Evolutionary conservation across 1,140 invertebrate genomes (phyloP), one percentile per base, ranked within the genome.

Genomic region (Solenopsis fugax): DNA sequence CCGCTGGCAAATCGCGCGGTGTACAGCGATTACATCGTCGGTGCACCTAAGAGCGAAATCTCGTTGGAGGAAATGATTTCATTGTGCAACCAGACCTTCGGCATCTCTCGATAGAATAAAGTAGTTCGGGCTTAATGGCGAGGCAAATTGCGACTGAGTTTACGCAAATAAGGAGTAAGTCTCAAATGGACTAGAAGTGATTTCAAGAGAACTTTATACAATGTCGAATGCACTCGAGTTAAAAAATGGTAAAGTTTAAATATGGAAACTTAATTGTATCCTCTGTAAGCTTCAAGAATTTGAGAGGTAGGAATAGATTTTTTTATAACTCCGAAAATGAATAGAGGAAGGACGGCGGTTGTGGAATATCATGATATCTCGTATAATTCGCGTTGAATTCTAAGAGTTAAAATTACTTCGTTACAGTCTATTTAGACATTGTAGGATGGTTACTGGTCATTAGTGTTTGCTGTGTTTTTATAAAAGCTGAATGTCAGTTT

Each of bases 41-140:
- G 21, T 37, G 34, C 18, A 16, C 24, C 69, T 60, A 50, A 84
- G 69, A 84, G 54, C 80, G n/a, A 84, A 75, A 50, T 60, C 69
- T 84, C 48, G 69, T 75, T 29, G 41, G 41, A 72, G 67, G 37
- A 73, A 60, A 60, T 34, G 41, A 73, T 58, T 72, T 24, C 12
- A 60, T 84, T 84, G n/a, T 84, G 41, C 54, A 84, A 84, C 18
- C 54, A 72, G 67, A 82, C 16, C 37, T 82, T 37, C 41, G 41
- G 18, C 41, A 37, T 13, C 34, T 18, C 34, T 41, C 64, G 21
- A 69, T 13, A 10, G 52, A n/a, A 72, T 82, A 58, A 82, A 72
- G 54, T 34, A 58, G 12, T 82, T 21, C 37, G 16, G 10, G 16
- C 60, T 78, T 78, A 65, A 24, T 37, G 34, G 41, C 21, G 2